phyloP scores from a whole-genome alignment of 1,140 invertebrate species.

The Ericerus pela region DNA sequence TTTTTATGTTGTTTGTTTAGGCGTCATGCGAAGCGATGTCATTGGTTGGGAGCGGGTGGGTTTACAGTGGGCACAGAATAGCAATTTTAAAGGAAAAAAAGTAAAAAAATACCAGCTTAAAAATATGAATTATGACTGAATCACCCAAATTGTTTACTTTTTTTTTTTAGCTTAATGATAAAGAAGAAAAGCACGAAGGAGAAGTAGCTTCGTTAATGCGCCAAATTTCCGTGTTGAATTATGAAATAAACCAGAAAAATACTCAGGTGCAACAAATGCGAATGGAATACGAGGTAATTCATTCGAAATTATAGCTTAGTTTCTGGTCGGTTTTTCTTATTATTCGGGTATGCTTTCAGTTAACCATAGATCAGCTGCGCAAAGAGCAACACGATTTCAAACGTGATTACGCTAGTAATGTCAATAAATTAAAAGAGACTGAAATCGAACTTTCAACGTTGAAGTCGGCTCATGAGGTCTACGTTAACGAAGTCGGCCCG shows the following conservation, averaged over 20 bases:
- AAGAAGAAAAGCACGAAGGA: conserved; percentile 35
- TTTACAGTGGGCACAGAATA: no score
- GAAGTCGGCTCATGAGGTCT: not conserved
- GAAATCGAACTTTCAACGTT: conserved; percentile 31
- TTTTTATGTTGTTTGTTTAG: no score
- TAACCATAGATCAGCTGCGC: conserved; percentile 41
- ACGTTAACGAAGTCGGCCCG: not conserved
- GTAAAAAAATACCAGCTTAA: no score
- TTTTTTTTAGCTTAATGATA: conserved; percentile 47
- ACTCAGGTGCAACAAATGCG: not conserved
- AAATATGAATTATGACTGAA: no score
- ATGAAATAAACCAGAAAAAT: not conserved
- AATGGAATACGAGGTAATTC: not conserved
- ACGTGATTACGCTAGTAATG: conserved; percentile 35
- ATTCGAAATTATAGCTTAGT: not conserved
- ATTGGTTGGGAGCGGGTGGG: no score
- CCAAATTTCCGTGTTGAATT: conserved; percentile 25
- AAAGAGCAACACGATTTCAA: conserved; percentile 40
- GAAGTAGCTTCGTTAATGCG: conserved; percentile 49
- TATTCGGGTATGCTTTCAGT: not conserved
- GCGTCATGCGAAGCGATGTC: no score
- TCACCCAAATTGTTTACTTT: no score
- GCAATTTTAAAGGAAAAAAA: no score
- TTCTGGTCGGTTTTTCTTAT: not conserved
- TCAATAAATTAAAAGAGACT: conserved; percentile 37